phyloP scores from a whole-genome alignment of 2,113 vertebrate species.

The Neodon shergylaensis region DNA sequence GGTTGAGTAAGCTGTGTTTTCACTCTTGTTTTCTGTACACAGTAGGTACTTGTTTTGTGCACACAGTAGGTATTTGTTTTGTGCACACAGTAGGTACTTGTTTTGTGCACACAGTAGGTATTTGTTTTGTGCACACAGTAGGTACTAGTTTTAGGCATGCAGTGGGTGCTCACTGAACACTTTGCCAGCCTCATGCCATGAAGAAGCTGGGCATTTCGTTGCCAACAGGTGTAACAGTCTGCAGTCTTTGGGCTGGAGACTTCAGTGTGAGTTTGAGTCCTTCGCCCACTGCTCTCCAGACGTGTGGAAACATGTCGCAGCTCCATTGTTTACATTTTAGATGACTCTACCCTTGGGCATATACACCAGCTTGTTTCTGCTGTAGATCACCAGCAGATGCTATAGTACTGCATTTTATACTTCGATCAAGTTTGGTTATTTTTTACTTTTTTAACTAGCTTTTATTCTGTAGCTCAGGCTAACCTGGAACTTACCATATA shows the following conservation, averaged over 20 bases:
- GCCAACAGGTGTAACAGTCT: too few relatives aligned
- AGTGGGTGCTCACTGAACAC: not conserved
- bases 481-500: not conserved
- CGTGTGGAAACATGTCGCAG: not conserved
- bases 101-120: fast-evolving
- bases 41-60: too few relatives aligned
- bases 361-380: not conserved
- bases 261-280: not conserved
- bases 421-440: not conserved
- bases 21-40: too few relatives aligned
- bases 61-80: too few relatives aligned
- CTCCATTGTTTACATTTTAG: not conserved
- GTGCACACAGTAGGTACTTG: not conserved
- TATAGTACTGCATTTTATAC: too few relatives aligned
- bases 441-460: not conserved
- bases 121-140: not conserved
- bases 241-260: too few relatives aligned
- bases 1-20: too few relatives aligned
- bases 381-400: not conserved
- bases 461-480: not conserved
- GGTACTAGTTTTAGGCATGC: not conserved
- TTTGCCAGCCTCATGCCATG: not conserved
- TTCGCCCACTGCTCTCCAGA: not conserved
- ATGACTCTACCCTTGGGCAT: not conserved
- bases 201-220: not conserved